A percentile compares a stretch with the other conserved stretches of the same genome.
phyloP scores from a whole-genome alignment of 30 jellyfish, hydroid and myxozoan genomes.

The Pseudorhiza aurosa region DNA sequence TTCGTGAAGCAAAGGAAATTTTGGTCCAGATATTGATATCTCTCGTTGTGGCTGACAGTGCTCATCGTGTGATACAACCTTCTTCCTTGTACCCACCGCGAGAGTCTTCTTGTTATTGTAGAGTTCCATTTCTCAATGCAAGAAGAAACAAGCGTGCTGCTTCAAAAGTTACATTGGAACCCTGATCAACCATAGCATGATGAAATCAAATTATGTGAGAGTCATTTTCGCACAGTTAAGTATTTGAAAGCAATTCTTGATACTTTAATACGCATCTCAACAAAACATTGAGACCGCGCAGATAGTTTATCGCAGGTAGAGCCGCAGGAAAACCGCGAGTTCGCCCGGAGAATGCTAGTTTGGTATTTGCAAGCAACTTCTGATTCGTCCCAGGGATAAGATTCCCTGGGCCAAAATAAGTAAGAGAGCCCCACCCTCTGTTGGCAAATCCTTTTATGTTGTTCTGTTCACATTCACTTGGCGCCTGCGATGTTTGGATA shows the following conservation, averaged over 20 bases:
- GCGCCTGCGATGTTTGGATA: too few relatives aligned
- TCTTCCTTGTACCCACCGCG: conserved; percentile 49
- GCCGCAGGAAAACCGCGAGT: neutral
- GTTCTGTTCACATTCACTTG: too few relatives aligned
- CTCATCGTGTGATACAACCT: conserved; percentile 27
- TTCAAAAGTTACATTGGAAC: neutral
- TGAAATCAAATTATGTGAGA: neutral
- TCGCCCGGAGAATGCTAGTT: neutral
- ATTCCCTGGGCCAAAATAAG: too few relatives aligned
- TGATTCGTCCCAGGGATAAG: too few relatives aligned
- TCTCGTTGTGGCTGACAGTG: conserved; percentile 26
- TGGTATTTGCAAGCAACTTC: too few relatives aligned
- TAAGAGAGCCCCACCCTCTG: too few relatives aligned
- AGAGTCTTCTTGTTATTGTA: neutral
- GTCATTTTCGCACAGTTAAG: conserved; percentile 2
- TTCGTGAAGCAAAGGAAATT: conserved; percentile 70
- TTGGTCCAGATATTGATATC: conserved; percentile 27
- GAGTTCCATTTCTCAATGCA: neutral
- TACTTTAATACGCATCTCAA: neutral
- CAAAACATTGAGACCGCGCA: neutral
- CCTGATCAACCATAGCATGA: neutral
- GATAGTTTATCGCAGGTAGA: neutral
- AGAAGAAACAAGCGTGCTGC: neutral
- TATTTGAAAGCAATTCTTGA: neutral
- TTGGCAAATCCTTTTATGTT: too few relatives aligned